Percentiles rank a stretch among this genome's conserved stretches.
These are phyloP conservation scores for Augochlorella aurata DNA, from an alignment of 2,888 invertebrate genomes.

Conservation along the genomic window DNA sequence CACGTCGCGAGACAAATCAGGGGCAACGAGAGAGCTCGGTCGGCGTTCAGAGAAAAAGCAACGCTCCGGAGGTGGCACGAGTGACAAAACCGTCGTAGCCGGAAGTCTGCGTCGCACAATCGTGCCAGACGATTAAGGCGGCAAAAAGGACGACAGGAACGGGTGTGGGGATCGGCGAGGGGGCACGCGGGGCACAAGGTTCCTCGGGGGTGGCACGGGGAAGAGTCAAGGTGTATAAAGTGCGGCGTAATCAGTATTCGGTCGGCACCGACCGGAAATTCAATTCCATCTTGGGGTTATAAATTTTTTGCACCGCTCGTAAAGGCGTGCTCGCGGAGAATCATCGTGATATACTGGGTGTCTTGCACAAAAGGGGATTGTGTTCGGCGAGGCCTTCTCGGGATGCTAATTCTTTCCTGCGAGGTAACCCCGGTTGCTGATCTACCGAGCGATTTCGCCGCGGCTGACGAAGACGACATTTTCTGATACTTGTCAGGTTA, in stretches of 20 bases:
- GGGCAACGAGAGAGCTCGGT: background rate
- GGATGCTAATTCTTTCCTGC: constrained; percentile 1
- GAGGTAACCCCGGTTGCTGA: background rate
- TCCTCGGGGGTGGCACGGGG: background rate
- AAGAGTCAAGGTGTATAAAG: constrained; percentile 59
- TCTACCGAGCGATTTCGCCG: background rate
- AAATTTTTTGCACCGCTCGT: constrained; percentile 70
- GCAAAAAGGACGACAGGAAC: constrained; percentile 41
- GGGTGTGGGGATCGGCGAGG: background rate
- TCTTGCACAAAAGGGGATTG: constrained; percentile 50
- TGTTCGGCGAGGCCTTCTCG: background rate
- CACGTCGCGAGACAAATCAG: background rate
- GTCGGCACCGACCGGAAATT: constrained; percentile 65
- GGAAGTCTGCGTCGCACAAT: constrained; percentile 51
- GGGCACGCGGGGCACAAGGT: background rate
- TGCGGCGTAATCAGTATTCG: constrained; percentile 70
- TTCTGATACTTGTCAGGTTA: too few species aligned
- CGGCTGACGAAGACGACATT: too few species aligned
- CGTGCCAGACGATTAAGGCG: constrained; percentile 55
- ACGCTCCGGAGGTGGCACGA: background rate
- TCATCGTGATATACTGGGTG: constrained; percentile 66
- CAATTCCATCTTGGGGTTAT: constrained; percentile 71
- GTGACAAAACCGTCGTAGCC: constrained; percentile 33
- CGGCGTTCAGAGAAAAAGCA: constrained; percentile 5
- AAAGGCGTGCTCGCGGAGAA: constrained; percentile 64